Conservation (phyloP, 2,888 invertebrate genomes). For the Ecliptopera silaceata region DNA sequence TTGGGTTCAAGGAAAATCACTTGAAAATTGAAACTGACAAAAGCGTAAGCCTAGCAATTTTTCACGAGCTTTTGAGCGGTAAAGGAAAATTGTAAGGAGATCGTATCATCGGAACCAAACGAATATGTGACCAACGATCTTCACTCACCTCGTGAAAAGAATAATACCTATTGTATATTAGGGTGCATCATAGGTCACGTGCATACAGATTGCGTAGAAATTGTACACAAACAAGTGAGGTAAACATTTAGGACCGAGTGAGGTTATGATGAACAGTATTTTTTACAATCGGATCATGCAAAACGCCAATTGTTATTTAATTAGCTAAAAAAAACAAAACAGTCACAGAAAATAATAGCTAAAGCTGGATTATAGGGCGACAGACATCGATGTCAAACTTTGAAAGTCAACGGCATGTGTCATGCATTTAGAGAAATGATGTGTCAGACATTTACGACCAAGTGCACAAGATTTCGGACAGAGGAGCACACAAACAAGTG, state of each 20-base stretch:
- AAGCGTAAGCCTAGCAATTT: conserved; percentile 8
- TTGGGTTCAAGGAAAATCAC: conserved; percentile 26
- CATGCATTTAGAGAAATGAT: conserved; percentile 21
- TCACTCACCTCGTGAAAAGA: not conserved
- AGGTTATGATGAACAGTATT: conserved; percentile 11
- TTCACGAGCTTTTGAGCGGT: not conserved
- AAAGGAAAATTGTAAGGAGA: conserved; percentile 3
- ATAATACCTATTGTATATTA: not conserved
- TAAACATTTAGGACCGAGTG: conserved; percentile 13
- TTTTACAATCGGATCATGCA: conserved; percentile 24
- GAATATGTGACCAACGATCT: not conserved
- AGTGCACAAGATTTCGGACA: conserved; percentile 29
- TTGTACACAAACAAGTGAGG: conserved; percentile 17
- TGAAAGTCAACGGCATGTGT: conserved; percentile 10
- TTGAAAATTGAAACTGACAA: conserved; percentile 25
- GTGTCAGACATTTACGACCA: conserved; percentile 26
- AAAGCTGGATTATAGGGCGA: conserved; percentile 21
- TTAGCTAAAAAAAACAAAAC: not conserved
- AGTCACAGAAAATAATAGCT: conserved; percentile 7
- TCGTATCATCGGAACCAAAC: not conserved
- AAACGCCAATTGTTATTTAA: conserved; percentile 16
- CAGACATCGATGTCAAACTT: conserved; percentile 11
- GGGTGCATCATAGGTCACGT: conserved; percentile 19
- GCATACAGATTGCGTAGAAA: conserved; percentile 21
- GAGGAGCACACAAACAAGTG: conserved; percentile 28